These are phyloP conservation scores for Erebia aethiops DNA, from an alignment of 2,888 invertebrate species.

Conservation along the genomic window DNA sequence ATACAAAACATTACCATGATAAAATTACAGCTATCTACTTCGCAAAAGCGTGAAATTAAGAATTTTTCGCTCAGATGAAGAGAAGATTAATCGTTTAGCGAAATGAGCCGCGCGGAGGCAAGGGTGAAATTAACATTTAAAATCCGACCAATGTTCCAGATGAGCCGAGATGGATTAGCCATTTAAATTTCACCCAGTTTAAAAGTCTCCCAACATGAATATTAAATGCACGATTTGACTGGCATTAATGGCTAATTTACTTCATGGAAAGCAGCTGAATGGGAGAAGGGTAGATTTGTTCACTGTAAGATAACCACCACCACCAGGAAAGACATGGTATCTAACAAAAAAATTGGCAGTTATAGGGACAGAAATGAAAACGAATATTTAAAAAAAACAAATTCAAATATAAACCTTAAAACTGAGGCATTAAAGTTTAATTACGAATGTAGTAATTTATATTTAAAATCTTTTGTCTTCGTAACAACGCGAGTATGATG, in stretches of 20 bases:
- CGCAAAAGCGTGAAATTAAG: constrained; percentile 10
- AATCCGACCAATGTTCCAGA: constrained; percentile 12
- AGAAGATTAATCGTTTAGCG: constrained; percentile 11
- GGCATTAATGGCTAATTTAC: not conserved
- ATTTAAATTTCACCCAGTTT: constrained; percentile 10
- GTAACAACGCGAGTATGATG: too few relatives aligned
- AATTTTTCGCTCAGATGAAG: constrained; percentile 7
- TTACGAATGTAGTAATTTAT: too few relatives aligned
- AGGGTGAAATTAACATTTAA: constrained; percentile 21
- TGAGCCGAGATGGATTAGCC: constrained; percentile 17
- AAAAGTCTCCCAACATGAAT: constrained; percentile 14
- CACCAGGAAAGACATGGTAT: too few relatives aligned
- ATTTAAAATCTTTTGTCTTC: too few relatives aligned
- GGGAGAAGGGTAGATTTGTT: too few relatives aligned
- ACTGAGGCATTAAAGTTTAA: too few relatives aligned
- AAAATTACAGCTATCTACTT: not conserved
- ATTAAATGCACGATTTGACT: constrained; percentile 1
- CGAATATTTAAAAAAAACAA: too few relatives aligned
- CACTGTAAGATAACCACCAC: too few relatives aligned
- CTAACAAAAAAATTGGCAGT: too few relatives aligned
- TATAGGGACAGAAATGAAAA: too few relatives aligned
- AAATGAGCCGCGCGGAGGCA: constrained; percentile 1
- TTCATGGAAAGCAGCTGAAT: not conserved
- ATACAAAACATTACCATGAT: not conserved
- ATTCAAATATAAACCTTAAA: too few relatives aligned